Evolutionary conservation across 2,888 invertebrate species (phyloP), one percentile per base, ranked within the genome.

Genomic region (Trissolcus brochymenae): DNA sequence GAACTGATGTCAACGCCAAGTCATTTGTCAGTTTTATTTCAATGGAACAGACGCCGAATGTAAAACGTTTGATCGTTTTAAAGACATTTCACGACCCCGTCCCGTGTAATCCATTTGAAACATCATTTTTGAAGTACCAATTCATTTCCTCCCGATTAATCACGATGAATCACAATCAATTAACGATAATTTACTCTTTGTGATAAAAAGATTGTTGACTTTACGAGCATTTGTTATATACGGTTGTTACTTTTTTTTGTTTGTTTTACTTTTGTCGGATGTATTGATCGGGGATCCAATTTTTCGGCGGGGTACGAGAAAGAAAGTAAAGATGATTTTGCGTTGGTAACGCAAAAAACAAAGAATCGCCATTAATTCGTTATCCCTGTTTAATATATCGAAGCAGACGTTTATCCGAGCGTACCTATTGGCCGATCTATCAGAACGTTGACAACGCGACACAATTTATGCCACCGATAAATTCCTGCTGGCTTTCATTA

Each of bases 401-500:
- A 40, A 49, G 60, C 50, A 43, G 72, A 76, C 74, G 76, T 80
- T 76, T 80, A 80, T 79, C 72, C 71, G 60, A 72, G 76, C 77
- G 50, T 60, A 62, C 64, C 70, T 79, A 79, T 80, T 80, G 76
- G 80, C 68, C 82, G 76, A 82, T 83, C 79, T 80, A 81, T 84
- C 83, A 81, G 79, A 76, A 76, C 68, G 76, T 74, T 78, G 79
- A 74, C 74, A 66, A 67, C 67, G 67, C 73, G 62, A 55, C 81
- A 83, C 86, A 85, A 87, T 87, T 87, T 87, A 87, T 87, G 84
- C 81, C 83, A 73, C 50, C 86, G 85, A 87, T 87, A 87, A 87
- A 87, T 87, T 86, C 84, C 82, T 85, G 82, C 84, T 83, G 84
- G 83, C 83, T 87, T 87, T 87, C 87, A 87, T 87, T 87, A 87